phyloP scores from a whole-genome alignment of 2,888 invertebrate genomes.

The Epiblema foenella region DNA sequence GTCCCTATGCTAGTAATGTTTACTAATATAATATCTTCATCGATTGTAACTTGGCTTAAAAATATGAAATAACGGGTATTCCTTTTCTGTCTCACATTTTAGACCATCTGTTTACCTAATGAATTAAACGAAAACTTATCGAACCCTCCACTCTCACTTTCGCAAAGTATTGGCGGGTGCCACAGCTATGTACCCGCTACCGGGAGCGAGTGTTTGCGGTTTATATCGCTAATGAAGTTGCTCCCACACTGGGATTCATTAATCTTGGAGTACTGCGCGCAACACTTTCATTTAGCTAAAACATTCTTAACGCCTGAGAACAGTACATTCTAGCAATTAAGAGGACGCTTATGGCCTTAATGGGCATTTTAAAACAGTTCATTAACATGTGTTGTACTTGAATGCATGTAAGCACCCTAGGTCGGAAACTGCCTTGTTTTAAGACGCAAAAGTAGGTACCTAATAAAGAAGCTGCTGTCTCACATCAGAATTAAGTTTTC shows the following conservation, averaged over 20 bases:
- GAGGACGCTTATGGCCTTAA: slow-evolving; percentile 36
- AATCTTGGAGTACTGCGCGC: slow-evolving; percentile 59
- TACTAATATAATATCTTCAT: not conserved
- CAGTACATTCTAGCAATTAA: slow-evolving; percentile 40
- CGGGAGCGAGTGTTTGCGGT: slow-evolving; percentile 48
- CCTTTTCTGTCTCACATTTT: not conserved
- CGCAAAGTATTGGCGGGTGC: slow-evolving; percentile 24
- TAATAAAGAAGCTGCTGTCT: too few relatives aligned
- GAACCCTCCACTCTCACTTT: slow-evolving; percentile 12
- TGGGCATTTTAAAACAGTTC: slow-evolving; percentile 24
- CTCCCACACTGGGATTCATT: slow-evolving; percentile 63
- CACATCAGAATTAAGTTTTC: not conserved
- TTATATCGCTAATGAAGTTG: slow-evolving; percentile 63
- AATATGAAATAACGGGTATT: not conserved
- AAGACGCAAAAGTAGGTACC: not conserved
- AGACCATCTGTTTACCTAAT: not conserved
- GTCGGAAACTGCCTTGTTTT: not conserved
- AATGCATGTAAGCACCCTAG: not conserved
- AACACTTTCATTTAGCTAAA: slow-evolving; percentile 45
- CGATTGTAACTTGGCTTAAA: not conserved
- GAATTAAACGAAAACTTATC: slow-evolving; percentile 9
- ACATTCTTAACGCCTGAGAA: slow-evolving; percentile 40
- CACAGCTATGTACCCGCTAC: slow-evolving; percentile 8
- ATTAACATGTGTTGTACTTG: slow-evolving; percentile 17
- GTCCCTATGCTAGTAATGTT: not conserved